A percentile compares a stretch with the other conserved stretches of the same genome.
These are phyloP conservation scores for Thalpophila matura DNA, from an alignment of 2,888 invertebrate species.

Conservation along the genomic window DNA sequence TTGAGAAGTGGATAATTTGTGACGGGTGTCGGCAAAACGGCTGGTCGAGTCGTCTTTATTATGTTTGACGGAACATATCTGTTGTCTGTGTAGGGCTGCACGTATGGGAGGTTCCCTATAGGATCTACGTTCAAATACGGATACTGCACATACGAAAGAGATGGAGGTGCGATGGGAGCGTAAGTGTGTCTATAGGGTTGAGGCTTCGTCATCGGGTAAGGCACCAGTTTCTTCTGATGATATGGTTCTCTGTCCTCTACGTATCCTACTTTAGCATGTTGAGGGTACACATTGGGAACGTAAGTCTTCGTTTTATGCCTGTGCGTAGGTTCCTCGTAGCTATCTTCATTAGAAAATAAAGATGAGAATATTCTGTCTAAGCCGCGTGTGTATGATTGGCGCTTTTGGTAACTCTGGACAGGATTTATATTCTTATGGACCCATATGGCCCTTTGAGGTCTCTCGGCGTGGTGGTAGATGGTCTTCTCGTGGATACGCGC, in stretches of 20 bases:
- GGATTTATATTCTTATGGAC: slow-evolving; percentile 82
- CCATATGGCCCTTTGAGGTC: slow-evolving; percentile 82
- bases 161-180: slow-evolving; percentile 74
- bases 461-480: slow-evolving; percentile 54
- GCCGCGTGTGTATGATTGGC: slow-evolving; percentile 49
- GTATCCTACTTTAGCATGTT: slow-evolving; percentile 76
- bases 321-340: slow-evolving; percentile 67
- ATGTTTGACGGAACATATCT: slow-evolving; percentile 72
- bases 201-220: slow-evolving; percentile 74
- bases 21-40: slow-evolving; percentile 79
- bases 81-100: slow-evolving; percentile 69
- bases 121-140: slow-evolving; percentile 71
- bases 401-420: slow-evolving; percentile 67
- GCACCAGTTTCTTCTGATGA: slow-evolving; percentile 74
- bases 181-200: slow-evolving; percentile 74
- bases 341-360: slow-evolving; percentile 81
- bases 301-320: slow-evolving; percentile 71
- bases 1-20: slow-evolving; percentile 58
- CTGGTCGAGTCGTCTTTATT: slow-evolving; percentile 78
- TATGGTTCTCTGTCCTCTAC: slow-evolving; percentile 71
- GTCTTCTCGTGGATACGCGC: slow-evolving; percentile 51
- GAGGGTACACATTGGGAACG: slow-evolving; percentile 65
- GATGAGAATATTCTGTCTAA: slow-evolving; percentile 85
- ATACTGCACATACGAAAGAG: slow-evolving; percentile 67
- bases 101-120: slow-evolving; percentile 61